Percentiles rank a stretch among this genome's conserved stretches.
phyloP scores from a whole-genome alignment of 1,140 invertebrate species.

The Paraescarpia echinospica region DNA sequence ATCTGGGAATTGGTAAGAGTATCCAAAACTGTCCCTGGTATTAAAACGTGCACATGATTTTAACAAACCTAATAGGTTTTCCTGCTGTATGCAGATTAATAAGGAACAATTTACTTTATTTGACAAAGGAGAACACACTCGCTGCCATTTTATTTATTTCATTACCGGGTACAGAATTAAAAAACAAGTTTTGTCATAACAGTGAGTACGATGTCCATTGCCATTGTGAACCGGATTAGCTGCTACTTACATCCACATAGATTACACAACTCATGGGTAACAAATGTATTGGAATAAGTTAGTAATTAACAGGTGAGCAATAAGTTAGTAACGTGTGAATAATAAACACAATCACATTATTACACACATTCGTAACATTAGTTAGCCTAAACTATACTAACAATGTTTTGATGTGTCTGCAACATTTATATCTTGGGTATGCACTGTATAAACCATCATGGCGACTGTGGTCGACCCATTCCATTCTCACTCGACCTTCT shows the following conservation, averaged over 20 bases:
- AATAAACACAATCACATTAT: not conserved
- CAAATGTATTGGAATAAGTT: not conserved
- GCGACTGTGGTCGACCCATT: not conserved
- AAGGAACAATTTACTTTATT: too few relatives aligned
- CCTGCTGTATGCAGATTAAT: too few relatives aligned
- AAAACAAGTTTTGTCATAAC: not conserved
- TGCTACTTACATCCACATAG: not conserved
- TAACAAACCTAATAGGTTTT: too few relatives aligned
- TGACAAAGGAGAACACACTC: too few relatives aligned
- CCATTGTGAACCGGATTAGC: not conserved
- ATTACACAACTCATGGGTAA: not conserved
- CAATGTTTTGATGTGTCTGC: not conserved
- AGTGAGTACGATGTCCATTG: not conserved
- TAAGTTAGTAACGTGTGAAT: not conserved
- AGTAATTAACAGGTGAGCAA: too few relatives aligned
- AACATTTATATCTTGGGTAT: not conserved
- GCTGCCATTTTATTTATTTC: too few relatives aligned
- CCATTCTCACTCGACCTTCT: too few relatives aligned
- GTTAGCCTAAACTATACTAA: not conserved
- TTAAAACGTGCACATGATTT: too few relatives aligned
- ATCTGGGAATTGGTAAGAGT: too few relatives aligned
- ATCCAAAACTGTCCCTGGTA: too few relatives aligned
- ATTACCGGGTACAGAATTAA: not conserved
- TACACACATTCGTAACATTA: not conserved
- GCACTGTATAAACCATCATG: not conserved